Evolutionary conservation across 2,888 invertebrate species (phyloP), one percentile per base, ranked within the genome.

Genomic region (Agrochola litura): DNA sequence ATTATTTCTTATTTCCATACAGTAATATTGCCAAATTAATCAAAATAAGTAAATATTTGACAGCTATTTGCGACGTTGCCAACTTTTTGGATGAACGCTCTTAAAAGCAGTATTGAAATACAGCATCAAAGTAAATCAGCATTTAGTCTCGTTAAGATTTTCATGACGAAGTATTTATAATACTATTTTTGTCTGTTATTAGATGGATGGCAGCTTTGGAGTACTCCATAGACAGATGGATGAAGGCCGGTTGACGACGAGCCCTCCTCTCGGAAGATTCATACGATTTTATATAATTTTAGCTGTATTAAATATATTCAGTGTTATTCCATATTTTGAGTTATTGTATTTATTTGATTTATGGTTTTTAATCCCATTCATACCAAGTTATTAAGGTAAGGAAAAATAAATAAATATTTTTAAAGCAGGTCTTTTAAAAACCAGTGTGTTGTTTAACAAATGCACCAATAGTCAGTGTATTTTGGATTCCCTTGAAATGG

Each of bases 121-220:
- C 49, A 49, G 2, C 9, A 67, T 30, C 5, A 25, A 22, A 14
- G 22, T 46, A 19, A 46, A 46, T 14, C 37, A 5, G 9, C 2
- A 2, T 37, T 37, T 9, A 67, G 19, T 66, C 5, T 49, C 49
- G 0, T 25, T 22, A 19, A 19, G 43, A n/a, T 6, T 4, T 16
- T 14, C 1, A 9, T 1, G 41, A 19, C 14, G 6, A 54, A 19
- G 0, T 54, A 49, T 70, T 72, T 30, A 56, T 37, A 63, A 41
- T 37, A 0, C 2, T 30, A n/a, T 69, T 66, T 49, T 83, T 73
- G 0, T 73, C 0, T 89, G 80, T 88, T 97, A 97, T 37, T 96
- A 99, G 99, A 90, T 99, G 99, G 99, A 97, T 99, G 94, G 98
- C 99, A 83, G 99, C 99, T 81, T 95, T 99, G 92, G 99, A 99